Base-by-base conservation (phyloP, 2,888 invertebrate species). In the Plebejus anna region DNA sequence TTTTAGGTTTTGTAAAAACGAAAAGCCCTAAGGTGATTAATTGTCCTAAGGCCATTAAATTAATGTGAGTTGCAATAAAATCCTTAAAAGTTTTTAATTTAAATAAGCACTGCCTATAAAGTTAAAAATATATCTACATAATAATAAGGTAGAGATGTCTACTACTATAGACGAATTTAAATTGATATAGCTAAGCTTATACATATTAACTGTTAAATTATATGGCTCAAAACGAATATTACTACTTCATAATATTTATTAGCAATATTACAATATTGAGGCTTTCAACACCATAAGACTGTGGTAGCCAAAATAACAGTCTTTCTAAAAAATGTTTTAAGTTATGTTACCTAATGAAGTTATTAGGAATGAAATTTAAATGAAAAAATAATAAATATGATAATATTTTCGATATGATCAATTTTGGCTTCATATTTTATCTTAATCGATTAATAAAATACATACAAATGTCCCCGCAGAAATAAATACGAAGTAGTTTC, bases 381-480 rank as follows among this genome's bases (percentile, higher is more conserved):
- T 61, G 28, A 28, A 13, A 22, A 72, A 51, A 11, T 47, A n/a
- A 72, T 72, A 72, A 38, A 51, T 47, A 72, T 51, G 72, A 0
- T 47, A 72, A 72, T 72, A 38, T 51, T 61, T 72, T 72, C 4
- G 9, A 72, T 71, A 47, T n/a, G 9, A 47, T 38, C 71, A 5
- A 42, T 42, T 71, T 42, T n/a, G 22, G 6, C 71, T 42, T 42
- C n/a, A 42, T 71, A 42, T 71, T 71, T 71, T 71, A 71, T 72
- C 47, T 11, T 13, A n/a, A n/a, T 38, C 42, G 71, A 71, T 71
- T 71, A 42, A 71, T 47, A 22, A 22, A 71, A 42, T n/a, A 71
- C n/a, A 71, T 71, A 71, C 47, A 47, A 71, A 47, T 36, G 51
- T 72, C 13, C n/a, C 13, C 22, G 1, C 42, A 42, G 7, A 47